phyloP scores from a whole-genome alignment of 1,140 invertebrate genomes.

The Agraylea sexmaculata region DNA sequence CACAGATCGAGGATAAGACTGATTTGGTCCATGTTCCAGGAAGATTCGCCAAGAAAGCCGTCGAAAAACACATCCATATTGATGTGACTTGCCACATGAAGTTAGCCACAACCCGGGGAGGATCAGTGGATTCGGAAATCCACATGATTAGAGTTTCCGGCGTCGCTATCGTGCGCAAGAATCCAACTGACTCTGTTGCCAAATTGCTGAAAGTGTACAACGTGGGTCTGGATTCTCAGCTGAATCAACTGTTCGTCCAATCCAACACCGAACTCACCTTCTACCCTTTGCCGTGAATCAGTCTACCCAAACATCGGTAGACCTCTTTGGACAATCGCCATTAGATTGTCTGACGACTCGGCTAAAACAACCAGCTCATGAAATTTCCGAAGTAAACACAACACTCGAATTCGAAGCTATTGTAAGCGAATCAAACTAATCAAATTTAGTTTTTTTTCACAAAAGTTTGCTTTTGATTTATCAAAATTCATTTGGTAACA shows the following conservation, averaged over 20 bases:
- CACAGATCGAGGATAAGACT: slow-evolving; percentile 49
- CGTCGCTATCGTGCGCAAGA: slow-evolving; percentile 49
- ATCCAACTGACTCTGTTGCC: slow-evolving; percentile 36
- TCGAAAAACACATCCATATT: slow-evolving; percentile 51
- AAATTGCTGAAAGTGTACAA: slow-evolving; percentile 47
- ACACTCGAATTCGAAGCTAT: no score
- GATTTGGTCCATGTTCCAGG: slow-evolving; percentile 40
- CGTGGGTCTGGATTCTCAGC: slow-evolving; percentile 52
- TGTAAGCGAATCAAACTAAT: no score
- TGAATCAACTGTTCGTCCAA: slow-evolving; percentile 49
- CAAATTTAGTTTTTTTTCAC: no score
- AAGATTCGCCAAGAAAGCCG: slow-evolving; percentile 30
- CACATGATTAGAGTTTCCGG: slow-evolving; percentile 53
- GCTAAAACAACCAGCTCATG: no score
- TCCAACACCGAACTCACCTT: slow-evolving; percentile 51
- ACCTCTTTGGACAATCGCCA: no score
- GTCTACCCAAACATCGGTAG: no score
- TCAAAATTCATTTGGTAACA: no score
- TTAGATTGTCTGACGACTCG: no score
- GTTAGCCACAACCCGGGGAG: slow-evolving; percentile 42
- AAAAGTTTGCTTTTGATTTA: no score
- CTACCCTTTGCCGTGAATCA: slow-evolving; percentile 40
- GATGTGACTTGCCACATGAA: slow-evolving; percentile 53
- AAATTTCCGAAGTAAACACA: no score
- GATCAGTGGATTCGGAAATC: slow-evolving; percentile 42